Base-by-base conservation (phyloP, 2,888 invertebrate genomes). In the Melieria crassipennis region DNA sequence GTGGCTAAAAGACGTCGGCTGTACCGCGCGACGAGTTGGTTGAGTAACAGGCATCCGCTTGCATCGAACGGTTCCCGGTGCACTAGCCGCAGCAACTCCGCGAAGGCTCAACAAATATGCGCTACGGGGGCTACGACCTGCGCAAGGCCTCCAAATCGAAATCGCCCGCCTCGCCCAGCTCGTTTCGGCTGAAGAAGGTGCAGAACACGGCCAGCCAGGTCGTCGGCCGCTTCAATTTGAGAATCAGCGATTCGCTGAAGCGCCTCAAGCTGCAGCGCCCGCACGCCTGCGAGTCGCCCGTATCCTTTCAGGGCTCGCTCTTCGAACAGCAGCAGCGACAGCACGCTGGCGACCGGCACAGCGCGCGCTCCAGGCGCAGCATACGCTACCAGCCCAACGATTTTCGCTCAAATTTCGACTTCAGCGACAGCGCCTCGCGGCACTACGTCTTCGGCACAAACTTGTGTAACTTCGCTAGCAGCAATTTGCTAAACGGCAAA, bases 111-210 rank as follows among this genome's bases (percentile, higher is more conserved):
- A 10, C 62, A 69, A 69, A 62, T 76, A 87, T 87, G 86, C 86
- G 86, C 75, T 85, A 85, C 79, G 86, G 86, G 65, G 86, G 84
- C 73, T 87, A 87, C 76, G 86, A 86, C 80, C 77, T 87, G 57
- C 81, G 83, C 66, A 84, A 85, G 75, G 85, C 84, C 61, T 80
- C 83, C 13, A 83, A 85, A 78, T 82, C 84, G 46, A 79, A 82
- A 76, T 72, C 79, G 45, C 67, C 78, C 3, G 65, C 75, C 5
- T 69, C 73, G 57, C 78, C 81, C 45, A 82, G 83, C 65, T 81
- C 84, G 63, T 83, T 84, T 72, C 83, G 83, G 3, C 71, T 86
- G 71, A 76, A 75, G 62, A 83, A 83, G 65, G 83, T 86, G 5
- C 85, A 85, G 77, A 85, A 82, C 66, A 83, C 84, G n/a, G 83